Base-by-base conservation (phyloP, 2,797 vertebrate genomes). In the Craterocephalus amniculus region DNA sequence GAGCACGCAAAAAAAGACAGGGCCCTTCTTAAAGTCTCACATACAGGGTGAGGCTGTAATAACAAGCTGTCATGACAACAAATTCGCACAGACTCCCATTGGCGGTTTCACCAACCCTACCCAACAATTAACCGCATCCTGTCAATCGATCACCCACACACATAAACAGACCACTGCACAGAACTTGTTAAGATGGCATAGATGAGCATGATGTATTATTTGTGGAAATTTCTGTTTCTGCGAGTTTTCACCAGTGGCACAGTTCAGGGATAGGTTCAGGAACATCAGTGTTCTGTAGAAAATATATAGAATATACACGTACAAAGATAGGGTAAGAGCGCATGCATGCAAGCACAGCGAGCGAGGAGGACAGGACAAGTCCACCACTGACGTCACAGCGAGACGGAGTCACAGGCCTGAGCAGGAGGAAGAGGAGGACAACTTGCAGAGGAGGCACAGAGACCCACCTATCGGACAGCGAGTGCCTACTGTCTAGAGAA, bases 401-500 rank as follows among this genome's bases (percentile, higher is more conserved):
- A 93, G 88, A 94, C 92, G 87, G 90, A 91, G 91, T 93, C 93
- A 95, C 94, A 95, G 94, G 94, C 94, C 74, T 90, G 93, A 94
- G 91, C 90, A 85, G 86, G 82, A 90, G 73, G 82, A 87, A 69
- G 79, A 88, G 76, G 73, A 86, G 82, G 75, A 87, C 79, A 75
- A 85, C 70, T 77, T 85, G 79, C 70, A 82, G 79, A 88, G 74
- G 89, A 91, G 88, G 87, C 86, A 87, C 90, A 88, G 85, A 91
- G 89, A 89, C 96, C 95, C 96, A 96, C 96, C 96, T 96, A 95
- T 96, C 94, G 74, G 95, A 96, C 92, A 96, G 94, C 81, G 96
- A 97, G 88, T 93, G 95, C 94, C 96, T 96, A 95, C 96, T 97
- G 95, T 96, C 96, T 95, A 97, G 95, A 93, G 95, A 96, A 95